Evolutionary conservation across 2,113 vertebrate genomes (phyloP).

Genomic region (Archocentrus centrarchus): DNA sequence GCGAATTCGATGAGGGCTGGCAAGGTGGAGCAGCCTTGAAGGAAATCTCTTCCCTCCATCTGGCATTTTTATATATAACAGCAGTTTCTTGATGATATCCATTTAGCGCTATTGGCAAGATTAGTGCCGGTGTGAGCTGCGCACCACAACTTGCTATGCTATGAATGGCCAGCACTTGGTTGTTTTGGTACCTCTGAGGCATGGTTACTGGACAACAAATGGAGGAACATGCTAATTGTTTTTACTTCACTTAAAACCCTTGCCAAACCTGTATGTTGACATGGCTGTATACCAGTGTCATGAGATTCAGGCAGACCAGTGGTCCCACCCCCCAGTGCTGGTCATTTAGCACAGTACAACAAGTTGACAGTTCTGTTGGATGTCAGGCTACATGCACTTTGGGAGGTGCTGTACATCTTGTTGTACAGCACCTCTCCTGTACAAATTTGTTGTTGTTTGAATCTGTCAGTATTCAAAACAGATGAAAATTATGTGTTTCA

Average conservation of each 20-base stretch:
- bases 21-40: slow-evolving; percentile 17
- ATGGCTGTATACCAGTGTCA: not conserved
- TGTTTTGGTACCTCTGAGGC: not conserved
- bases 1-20: not conserved
- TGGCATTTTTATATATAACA: not conserved
- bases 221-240: not conserved
- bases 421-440: too few relatives aligned
- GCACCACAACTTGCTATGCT: not conserved
- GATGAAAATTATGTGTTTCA: not conserved
- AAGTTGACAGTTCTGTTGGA: not conserved
- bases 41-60: not conserved
- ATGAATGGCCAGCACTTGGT: not conserved
- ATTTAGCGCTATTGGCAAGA: not conserved
- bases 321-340: not conserved
- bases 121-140: not conserved
- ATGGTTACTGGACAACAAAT: not conserved
- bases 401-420: slow-evolving; percentile 14
- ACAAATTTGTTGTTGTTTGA: slow-evolving; percentile 19
- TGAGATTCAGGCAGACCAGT: not conserved
- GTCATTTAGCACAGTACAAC: not conserved
- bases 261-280: not conserved
- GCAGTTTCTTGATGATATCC: not conserved
- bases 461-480: not conserved
- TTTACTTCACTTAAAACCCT: not conserved
- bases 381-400: not conserved